Base-by-base conservation (phyloP, 2,113 vertebrate species). In the Eidolon helvum region DNA sequence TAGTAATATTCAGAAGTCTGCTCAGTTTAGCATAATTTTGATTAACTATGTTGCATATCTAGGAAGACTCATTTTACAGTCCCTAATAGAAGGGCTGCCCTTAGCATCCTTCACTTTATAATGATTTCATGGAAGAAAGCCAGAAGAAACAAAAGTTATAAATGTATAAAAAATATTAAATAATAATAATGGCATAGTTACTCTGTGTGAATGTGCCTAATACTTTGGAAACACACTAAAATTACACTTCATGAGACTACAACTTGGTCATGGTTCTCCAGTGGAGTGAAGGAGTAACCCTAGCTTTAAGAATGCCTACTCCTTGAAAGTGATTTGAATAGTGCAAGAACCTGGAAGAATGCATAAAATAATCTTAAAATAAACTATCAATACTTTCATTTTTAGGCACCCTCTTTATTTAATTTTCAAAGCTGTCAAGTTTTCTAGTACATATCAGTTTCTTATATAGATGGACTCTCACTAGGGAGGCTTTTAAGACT, bases 401-500 rank as follows among this genome's bases (percentile, higher is more conserved):
- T 40, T 90, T 95, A 66, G 43, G 1, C 4, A 33, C 63, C 50
- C 43, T 84, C 35, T 59, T 87, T 75, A 77, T 86, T 96, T 78
- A 74, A 72, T 90, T 94, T 33, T 92, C 75, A 83, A 94, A 53
- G 48, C 50, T 94, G 35, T 86, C 45, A 68, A 22, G 35, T 35
- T 85, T 93, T 40, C 38, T 77, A 87, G 72, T 68, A 57, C 18
- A 9, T 77, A 66, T 26, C 71, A 33, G 71, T 66, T 71, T 92
- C 84, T 82, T 40, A 61, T 38, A 95, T 48, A 96, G 69, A 92
- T 92, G 59, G 45, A 61, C 26, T 77, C 59, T 92, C 72, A 91
- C 61, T 78, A 71, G 82, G 38, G 30, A 94, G 5, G 30, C 53
- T 90, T 94, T 95, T 87, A 96, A 93, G 92, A 84, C n/a, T 71